Base-by-base conservation (phyloP, 1,140 invertebrate genomes). In the Cylas formicarius region DNA sequence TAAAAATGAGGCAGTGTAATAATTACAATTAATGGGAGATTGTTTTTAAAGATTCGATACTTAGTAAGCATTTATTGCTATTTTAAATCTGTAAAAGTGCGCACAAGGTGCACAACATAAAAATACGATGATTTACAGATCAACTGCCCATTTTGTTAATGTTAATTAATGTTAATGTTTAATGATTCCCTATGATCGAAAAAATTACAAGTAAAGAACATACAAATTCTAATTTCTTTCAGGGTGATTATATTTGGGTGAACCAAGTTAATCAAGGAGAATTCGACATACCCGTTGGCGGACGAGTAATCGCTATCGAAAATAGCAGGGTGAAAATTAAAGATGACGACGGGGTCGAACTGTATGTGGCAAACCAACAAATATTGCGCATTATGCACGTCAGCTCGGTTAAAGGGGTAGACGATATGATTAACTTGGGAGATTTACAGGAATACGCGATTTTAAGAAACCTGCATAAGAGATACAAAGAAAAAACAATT, bases 401-500 rank as follows among this genome's bases (percentile, higher is more conserved):
- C 2, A 85, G 86, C 2, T 93, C 88, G 0, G 72, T 88, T 18
- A 72, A 82, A 49, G 86, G 85, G 29, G 87, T 95, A 4, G 90
- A 94, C 66, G 91, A 97, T 65, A 94, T 97, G 90, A 94, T 95
- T 48, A 84, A 81, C 14, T 69, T 96, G 24, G 88, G 86, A 5
- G 92, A 96, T 69, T 70, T 95, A 14, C 87, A 95, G 62, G 91
- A 96, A 66, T 86, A 89, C 57, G 87, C 90, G 5, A 93, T 97
- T 53, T 70, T 96, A 9, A 72, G 90, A 41, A 96, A 96, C 73
- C 73, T 96, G n/a, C 81, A 90, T 53, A 83, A 90, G 57, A 72
- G 92, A 56, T 96, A 94, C 67, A 83, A 80, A 58, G 78, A 90
- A 53, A 83, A 90, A 64, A 62, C 86, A 11, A 94, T 95, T 60